phyloP scores from a whole-genome alignment of 2,888 invertebrate genomes.

The Notocelia uddmanniana region DNA sequence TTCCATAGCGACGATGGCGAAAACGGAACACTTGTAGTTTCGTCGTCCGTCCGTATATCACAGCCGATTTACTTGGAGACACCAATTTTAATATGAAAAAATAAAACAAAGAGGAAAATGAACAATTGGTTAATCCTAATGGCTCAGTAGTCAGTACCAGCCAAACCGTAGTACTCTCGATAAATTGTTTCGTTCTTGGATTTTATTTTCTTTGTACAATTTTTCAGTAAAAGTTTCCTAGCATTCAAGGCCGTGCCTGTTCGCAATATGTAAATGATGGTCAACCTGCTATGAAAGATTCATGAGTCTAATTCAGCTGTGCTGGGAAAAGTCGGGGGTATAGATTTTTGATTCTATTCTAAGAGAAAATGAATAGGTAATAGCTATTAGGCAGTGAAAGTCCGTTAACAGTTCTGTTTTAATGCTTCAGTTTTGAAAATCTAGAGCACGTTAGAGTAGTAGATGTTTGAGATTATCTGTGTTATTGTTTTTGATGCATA shows the following conservation, averaged over 20 bases:
- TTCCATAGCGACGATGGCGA: too few species aligned
- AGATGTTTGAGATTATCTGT: too few species aligned
- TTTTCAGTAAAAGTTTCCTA: conserved; percentile 38
- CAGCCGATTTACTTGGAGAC: too few species aligned
- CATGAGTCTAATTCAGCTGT: conserved; percentile 59
- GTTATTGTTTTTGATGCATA: too few species aligned
- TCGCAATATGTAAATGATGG: conserved; percentile 61
- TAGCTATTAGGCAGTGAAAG: neutral
- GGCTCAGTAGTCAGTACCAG: neutral
- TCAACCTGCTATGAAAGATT: conserved; percentile 64
- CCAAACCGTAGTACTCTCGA: neutral
- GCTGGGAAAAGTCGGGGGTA: conserved; percentile 53
- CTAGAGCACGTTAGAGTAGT: neutral
- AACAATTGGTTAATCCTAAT: neutral
- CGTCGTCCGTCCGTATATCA: too few species aligned
- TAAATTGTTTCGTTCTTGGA: conserved; percentile 15
- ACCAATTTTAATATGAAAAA: neutral
- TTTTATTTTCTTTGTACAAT: conserved; percentile 31
- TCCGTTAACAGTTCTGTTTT: neutral
- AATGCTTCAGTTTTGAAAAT: neutral
- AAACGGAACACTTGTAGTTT: too few species aligned
- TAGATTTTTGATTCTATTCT: conserved; percentile 50
- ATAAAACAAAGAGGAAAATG: neutral
- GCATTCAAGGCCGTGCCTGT: conserved; percentile 20
- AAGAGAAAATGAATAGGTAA: conserved; percentile 9